Conservation (phyloP, 1,140 invertebrate species). For the Ceratina calcarata region DNA sequence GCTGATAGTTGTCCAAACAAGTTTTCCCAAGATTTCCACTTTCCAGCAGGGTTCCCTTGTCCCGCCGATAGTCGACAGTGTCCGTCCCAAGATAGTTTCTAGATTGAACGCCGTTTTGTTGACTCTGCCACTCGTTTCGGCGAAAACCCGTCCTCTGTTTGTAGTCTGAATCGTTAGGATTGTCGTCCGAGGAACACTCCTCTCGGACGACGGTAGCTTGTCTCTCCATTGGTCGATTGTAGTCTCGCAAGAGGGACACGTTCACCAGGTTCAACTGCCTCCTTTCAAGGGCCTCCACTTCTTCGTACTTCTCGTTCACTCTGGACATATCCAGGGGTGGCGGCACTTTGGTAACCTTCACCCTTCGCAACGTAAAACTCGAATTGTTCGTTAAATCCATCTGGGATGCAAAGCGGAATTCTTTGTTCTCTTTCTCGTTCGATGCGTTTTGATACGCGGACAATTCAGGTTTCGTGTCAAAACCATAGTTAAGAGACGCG, state of each 20-base stretch:
- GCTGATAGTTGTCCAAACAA: neutral
- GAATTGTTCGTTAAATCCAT: neutral
- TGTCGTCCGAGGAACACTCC: neutral
- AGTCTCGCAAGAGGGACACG: slow-evolving; percentile 58
- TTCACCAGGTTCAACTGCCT: slow-evolving; percentile 59
- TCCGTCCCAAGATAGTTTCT: neutral
- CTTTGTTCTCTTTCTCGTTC: neutral
- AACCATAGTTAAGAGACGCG: accelerated
- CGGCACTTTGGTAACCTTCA: slow-evolving; percentile 45
- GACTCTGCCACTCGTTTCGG: neutral
- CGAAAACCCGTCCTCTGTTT: too few species aligned
- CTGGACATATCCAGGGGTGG: slow-evolving; percentile 60
- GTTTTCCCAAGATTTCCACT: too few species aligned
- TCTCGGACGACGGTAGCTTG: slow-evolving; percentile 4
- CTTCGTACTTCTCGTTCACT: slow-evolving; percentile 59
- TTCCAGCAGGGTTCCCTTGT: too few species aligned
- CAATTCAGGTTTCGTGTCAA: neutral
- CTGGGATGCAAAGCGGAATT: slow-evolving; percentile 3
- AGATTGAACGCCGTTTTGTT: neutral
- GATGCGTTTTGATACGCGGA: neutral
- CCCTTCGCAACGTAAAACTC: neutral
- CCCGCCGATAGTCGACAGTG: neutral
- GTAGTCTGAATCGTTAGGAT: too few species aligned
- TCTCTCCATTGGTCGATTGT: slow-evolving; percentile 34
- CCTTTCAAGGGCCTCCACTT: slow-evolving; percentile 50